Base-by-base conservation (phyloP, 2,888 invertebrate species). In the Monopis laevigella region DNA sequence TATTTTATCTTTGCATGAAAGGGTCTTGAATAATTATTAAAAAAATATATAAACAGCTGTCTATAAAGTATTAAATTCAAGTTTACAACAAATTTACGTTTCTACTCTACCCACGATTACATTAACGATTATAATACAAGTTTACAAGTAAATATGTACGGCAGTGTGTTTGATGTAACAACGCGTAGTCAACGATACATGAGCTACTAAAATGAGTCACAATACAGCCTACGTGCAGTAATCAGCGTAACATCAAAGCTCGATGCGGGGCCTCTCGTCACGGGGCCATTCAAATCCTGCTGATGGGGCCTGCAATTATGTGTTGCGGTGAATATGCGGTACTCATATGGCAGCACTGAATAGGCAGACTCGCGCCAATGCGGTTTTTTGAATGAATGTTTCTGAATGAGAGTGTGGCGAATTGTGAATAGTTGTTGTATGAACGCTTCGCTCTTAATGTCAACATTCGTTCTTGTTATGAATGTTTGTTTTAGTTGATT, bases 231-330 rank as follows among this genome's bases (percentile, higher is more conserved):
- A 32, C 16, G 21, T 36, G 36, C 11, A 36, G 36, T 36, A 36
- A 36, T 36, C 21, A 36, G 19, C 12, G 36, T 2, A 36, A 36
- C 36, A 36, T 36, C 21, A 36, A 36, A 36, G 36, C 36, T 11
- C 36, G 17, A 32, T 36, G 36, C 11, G 12, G 32, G 32, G 29
- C 55, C 54, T 65, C 69, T 69, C 67, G 67, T 65, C 64, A 63
- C 59, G 55, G 52, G 52, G 55, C 58, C 60, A 71, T 71, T 72
- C 70, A 70, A 59, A 59, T 60, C 49, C 54, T 56, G 58, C 51
- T 71, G 67, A 70, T 67, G 68, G 63, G 60, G 60, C 56, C 52
- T 54, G 69, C 72, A 71, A 72, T 73, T 71, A 72, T 69, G 64
- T 60, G 43, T 40, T 40, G 43, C 40, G 28, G 29, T 40, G 43